A percentile compares a stretch with the other conserved stretches of the same genome.
Evolutionary conservation across 2,888 invertebrate genomes (phyloP).

Genomic region (Sesia bembeciformis): DNA sequence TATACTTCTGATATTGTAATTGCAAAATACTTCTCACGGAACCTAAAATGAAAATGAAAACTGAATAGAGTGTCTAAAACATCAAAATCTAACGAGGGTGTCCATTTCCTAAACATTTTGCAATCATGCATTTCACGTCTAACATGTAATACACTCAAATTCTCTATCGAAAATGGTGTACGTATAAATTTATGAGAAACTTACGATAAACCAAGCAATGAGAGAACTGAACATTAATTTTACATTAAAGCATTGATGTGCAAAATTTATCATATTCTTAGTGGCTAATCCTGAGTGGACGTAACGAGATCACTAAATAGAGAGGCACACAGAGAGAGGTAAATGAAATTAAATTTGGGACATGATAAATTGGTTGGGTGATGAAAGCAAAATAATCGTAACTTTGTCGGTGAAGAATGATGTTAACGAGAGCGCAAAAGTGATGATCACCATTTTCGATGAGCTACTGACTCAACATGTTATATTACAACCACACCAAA

Average conservation of each 20-base stretch:
- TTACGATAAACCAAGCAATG: conserved; percentile 40
- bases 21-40: no score
- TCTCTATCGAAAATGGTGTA: conserved; percentile 60
- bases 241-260: conserved; percentile 47
- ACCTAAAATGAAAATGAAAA: no score
- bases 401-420: conserved; percentile 25
- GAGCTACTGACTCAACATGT: conserved; percentile 29
- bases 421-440: conserved; percentile 23
- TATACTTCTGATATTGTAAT: no score
- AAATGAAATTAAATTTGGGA: conserved; percentile 16
- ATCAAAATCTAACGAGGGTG: background rate
- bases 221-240: conserved; percentile 51
- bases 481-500: conserved; percentile 47
- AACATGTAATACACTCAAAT: conserved; percentile 20
- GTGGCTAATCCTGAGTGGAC: conserved; percentile 6
- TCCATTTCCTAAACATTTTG: conserved; percentile 13
- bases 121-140: conserved; percentile 20
- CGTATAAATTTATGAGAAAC: conserved; percentile 34
- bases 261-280: conserved; percentile 30
- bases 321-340: conserved; percentile 15
- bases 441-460: conserved; percentile 52
- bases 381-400: conserved; percentile 35
- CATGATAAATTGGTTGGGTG: conserved; percentile 10
- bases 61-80: no score
- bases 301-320: no score